phyloP scores from a whole-genome alignment of 1,140 invertebrate genomes.

The Lepidurus apus region DNA sequence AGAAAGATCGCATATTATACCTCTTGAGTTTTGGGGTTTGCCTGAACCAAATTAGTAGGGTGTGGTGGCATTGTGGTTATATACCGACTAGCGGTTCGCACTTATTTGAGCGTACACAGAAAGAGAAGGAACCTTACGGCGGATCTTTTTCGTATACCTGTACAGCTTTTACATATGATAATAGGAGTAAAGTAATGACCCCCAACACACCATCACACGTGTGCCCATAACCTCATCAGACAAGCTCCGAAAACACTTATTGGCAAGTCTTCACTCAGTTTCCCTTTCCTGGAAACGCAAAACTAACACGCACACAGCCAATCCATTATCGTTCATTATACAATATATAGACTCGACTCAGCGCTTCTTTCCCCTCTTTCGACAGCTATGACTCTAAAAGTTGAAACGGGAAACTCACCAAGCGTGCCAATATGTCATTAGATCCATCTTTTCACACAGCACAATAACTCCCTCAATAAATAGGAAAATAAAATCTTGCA shows the following conservation, averaged over 20 bases:
- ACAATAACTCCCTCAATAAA: no score
- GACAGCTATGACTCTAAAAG: no score
- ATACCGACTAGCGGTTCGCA: not conserved
- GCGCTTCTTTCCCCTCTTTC: no score
- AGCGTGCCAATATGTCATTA: no score
- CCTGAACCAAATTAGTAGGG: slow-evolving; percentile 6
- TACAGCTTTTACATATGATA: not conserved
- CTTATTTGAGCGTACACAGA: not conserved
- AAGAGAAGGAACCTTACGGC: not conserved
- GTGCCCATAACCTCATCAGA: not conserved
- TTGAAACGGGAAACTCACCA: no score
- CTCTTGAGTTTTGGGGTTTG: not conserved
- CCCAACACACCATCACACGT: slow-evolving; percentile 19
- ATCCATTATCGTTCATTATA: slow-evolving; percentile 7
- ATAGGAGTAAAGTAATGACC: not conserved
- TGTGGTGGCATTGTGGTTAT: slow-evolving; percentile 6
- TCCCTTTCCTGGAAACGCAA: not conserved
- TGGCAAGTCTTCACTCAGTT: not conserved
- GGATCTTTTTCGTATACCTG: not conserved
- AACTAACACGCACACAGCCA: not conserved
- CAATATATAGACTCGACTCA: not conserved
- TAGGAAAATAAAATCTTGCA: no score
- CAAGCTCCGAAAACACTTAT: slow-evolving; percentile 13
- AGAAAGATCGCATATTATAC: not conserved
- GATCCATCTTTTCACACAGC: no score